phyloP scores from a whole-genome alignment of 1,140 invertebrate genomes.

The Diachasmimorpha longicaudata region DNA sequence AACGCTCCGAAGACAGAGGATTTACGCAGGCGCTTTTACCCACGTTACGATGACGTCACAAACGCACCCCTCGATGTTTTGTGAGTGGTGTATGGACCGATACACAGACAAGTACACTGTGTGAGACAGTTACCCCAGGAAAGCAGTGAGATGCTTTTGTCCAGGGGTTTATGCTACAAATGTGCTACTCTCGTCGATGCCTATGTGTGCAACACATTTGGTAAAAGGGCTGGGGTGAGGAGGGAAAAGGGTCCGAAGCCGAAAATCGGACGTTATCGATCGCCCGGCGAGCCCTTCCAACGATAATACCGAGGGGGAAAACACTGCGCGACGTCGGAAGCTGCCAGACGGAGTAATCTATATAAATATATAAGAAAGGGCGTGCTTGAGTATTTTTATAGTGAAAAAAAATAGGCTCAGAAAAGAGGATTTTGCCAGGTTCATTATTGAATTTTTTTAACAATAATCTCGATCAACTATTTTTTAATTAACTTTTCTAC shows the following conservation, averaged over 20 bases:
- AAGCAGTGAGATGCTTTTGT: neutral
- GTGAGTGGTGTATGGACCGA: neutral
- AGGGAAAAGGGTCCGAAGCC: neutral
- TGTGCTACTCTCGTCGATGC: neutral
- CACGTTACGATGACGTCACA: neutral
- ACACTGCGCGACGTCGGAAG: neutral
- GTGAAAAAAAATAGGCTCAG: neutral
- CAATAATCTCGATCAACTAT: no score
- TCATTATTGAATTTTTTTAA: no score
- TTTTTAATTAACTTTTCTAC: no score
- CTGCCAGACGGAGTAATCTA: neutral
- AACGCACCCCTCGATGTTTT: constrained; percentile 4
- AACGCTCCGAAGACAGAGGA: neutral
- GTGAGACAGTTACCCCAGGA: neutral
- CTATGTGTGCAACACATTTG: neutral
- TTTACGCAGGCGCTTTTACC: constrained; percentile 1
- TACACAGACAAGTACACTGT: neutral
- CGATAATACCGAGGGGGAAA: neutral
- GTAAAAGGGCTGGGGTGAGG: neutral
- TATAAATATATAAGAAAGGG: neutral
- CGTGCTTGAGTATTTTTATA: neutral
- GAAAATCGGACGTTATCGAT: constrained; percentile 18
- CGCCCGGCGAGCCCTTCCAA: neutral
- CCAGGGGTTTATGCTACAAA: neutral
- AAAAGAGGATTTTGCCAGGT: no score